These are phyloP conservation scores for Merops nubicus DNA, from an alignment of 2,113 vertebrate species.

Conservation along the genomic window DNA sequence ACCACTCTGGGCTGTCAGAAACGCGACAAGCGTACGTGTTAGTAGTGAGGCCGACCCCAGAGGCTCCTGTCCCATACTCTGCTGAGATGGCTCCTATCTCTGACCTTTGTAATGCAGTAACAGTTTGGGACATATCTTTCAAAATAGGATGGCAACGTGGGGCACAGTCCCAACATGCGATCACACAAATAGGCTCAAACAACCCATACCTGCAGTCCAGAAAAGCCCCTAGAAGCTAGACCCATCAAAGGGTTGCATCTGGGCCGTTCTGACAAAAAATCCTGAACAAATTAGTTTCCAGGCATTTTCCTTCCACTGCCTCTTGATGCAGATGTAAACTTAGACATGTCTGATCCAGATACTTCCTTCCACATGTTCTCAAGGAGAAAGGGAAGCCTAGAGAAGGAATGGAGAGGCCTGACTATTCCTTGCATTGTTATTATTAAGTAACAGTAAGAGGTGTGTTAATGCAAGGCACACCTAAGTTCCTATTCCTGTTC, in stretches of 20 bases:
- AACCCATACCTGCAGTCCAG: not conserved
- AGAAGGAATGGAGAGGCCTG: not conserved
- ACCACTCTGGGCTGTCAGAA: not conserved
- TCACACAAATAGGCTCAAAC: not conserved
- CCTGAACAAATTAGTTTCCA: not conserved
- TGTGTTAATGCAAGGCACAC: not conserved
- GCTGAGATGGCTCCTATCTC: not conserved
- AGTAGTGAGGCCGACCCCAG: not conserved
- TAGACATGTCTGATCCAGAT: not conserved
- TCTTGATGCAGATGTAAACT: not conserved
- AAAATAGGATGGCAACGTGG: not conserved
- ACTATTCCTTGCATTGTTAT: not conserved
- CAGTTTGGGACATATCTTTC: not conserved
- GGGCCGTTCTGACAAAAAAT: not conserved
- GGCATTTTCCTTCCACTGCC: not conserved
- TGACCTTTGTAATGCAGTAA: not conserved
- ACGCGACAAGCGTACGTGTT: not conserved
- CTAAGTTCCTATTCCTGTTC: not conserved
- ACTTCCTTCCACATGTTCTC: not conserved
- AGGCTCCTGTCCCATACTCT: not conserved
- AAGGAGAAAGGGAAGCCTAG: not conserved
- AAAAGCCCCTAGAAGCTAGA: not conserved
- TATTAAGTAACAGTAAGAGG: not conserved
- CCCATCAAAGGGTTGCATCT: not conserved
- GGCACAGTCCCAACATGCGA: not conserved